Evolutionary conservation across 2,113 vertebrate species (phyloP).

Genomic region (Ochotona curzoniae): DNA sequence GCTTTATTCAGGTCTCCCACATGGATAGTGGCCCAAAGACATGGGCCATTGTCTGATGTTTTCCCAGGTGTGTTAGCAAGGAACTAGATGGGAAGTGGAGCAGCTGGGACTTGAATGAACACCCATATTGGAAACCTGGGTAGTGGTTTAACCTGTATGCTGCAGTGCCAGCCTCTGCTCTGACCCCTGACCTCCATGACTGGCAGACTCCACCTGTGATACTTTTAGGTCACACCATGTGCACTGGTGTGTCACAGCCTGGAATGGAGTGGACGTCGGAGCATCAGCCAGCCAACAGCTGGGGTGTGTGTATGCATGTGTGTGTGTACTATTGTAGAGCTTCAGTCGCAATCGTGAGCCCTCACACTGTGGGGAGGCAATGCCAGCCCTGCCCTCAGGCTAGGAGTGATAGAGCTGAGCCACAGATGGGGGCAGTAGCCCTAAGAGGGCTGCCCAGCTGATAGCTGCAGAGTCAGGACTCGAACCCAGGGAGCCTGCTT

Average conservation of each 20-base stretch:
- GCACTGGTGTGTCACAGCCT: background rate
- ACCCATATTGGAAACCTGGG: no score
- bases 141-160: no score
- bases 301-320: no score
- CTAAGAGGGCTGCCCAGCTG: rapidly evolving
- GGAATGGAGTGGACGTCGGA: rapidly evolving
- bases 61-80: no score
- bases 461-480: background rate
- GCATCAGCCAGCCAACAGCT: background rate
- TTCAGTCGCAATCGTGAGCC: no score
- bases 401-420: background rate
- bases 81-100: no score
- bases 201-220: background rate
- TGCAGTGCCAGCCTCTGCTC: no score
- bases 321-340: rapidly evolving
- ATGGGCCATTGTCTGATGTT: no score
- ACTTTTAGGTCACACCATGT: background rate
- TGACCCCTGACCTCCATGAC: background rate
- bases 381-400: background rate
- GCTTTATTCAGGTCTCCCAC: no score
- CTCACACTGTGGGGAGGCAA: no score
- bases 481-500: background rate
- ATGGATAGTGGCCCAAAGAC: no score
- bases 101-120: no score
- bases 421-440: rapidly evolving